Evolutionary conservation across 2,797 vertebrate species (phyloP).

Genomic region (Sylvilagus floridanus): DNA sequence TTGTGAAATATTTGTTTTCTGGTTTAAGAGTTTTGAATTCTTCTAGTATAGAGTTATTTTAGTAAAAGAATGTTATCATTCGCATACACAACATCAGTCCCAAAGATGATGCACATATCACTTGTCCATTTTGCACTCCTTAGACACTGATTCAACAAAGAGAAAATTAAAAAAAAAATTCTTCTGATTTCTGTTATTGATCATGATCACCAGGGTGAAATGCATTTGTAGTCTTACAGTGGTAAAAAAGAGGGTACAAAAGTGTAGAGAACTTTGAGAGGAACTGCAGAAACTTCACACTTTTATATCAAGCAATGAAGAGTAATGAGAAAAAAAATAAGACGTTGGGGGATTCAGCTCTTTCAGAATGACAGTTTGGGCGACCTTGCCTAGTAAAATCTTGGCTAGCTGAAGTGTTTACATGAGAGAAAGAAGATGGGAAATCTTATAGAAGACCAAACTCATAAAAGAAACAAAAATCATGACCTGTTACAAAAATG

Average conservation of each 20-base stretch:
- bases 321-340: neutral
- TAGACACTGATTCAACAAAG: neutral
- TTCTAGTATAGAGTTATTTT: neutral
- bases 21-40: neutral
- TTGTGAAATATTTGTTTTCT: neutral
- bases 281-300: neutral
- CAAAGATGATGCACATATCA: neutral
- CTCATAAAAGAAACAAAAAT: neutral
- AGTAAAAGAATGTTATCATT: accelerated
- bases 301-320: neutral
- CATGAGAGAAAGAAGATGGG: neutral
- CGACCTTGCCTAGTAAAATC: neutral
- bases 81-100: neutral
- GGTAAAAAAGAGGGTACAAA: neutral
- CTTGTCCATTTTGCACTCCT: neutral
- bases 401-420: neutral
- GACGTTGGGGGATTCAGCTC: accelerated
- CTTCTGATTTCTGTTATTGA: neutral
- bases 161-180: neutral
- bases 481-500: neutral
- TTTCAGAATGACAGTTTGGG: neutral
- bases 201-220: neutral
- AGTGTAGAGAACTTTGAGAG: too few species aligned
- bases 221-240: neutral
- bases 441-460: neutral